phyloP scores from a whole-genome alignment of 2,113 vertebrate genomes.

The Pionites leucogaster region DNA sequence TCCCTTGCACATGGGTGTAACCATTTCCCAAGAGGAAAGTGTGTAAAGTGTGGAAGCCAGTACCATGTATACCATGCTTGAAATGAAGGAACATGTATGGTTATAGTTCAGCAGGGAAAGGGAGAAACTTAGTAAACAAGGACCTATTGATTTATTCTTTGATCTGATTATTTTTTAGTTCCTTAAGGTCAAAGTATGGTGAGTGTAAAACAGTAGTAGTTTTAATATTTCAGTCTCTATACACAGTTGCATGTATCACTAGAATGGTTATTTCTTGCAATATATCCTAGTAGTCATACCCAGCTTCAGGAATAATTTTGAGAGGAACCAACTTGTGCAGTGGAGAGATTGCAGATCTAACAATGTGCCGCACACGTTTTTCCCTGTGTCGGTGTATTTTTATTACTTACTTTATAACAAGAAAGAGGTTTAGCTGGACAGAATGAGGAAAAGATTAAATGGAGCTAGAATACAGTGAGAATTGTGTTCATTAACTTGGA shows the following conservation, averaged over 20 bases:
- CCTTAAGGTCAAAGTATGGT: not conserved
- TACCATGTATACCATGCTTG: not conserved
- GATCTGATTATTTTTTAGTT: not conserved
- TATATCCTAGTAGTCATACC: not conserved
- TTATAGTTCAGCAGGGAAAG: not conserved
- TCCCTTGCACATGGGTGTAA: not conserved
- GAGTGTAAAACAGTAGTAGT: not conserved
- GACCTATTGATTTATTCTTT: not conserved
- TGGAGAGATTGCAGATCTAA: not conserved
- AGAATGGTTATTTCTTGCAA: not conserved
- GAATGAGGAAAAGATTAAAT: not conserved
- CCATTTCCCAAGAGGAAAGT: not conserved
- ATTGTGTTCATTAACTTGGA: not conserved
- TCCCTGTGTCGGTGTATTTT: not conserved
- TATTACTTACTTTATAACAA: not conserved
- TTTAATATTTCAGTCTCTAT: not conserved
- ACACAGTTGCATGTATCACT: not conserved
- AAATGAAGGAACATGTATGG: not conserved
- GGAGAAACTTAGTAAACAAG: not conserved
- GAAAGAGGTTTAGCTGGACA: not conserved
- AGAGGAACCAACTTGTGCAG: not conserved
- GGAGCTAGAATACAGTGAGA: not conserved
- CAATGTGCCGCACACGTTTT: not conserved
- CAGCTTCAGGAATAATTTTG: not conserved
- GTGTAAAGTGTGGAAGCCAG: not conserved